Evolutionary conservation across 2,888 invertebrate species (phyloP).

Genomic region (Timema podura): DNA sequence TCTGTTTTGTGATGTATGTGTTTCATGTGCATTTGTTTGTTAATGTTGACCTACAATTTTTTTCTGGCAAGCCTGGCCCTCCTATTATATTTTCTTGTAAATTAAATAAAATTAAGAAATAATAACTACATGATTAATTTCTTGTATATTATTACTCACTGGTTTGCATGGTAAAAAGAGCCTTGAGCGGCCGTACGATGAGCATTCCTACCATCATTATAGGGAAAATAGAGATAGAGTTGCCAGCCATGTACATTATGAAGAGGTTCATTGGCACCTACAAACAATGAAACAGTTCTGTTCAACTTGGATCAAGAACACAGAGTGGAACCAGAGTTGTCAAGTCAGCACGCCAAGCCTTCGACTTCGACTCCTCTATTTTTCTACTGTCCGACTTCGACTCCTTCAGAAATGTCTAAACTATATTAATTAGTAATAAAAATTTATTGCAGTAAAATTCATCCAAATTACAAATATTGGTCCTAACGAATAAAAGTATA

Average conservation of each 20-base stretch:
- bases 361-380: too few relatives aligned
- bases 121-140: slow-evolving; percentile 3
- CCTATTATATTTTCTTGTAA: neutral
- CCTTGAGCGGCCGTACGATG: slow-evolving; percentile 92
- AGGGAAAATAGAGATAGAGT: slow-evolving; percentile 98
- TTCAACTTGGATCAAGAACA: too few relatives aligned
- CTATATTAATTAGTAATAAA: too few relatives aligned
- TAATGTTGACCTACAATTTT: neutral
- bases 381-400: too few relatives aligned
- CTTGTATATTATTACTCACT: slow-evolving; percentile 35
- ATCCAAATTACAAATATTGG: too few relatives aligned
- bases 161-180: slow-evolving; percentile 75
- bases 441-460: too few relatives aligned
- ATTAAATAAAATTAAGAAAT: neutral
- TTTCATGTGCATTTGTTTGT: too few relatives aligned
- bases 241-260: slow-evolving; percentile 99
- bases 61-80: neutral
- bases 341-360: too few relatives aligned
- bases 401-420: too few relatives aligned
- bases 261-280: slow-evolving; percentile 94
- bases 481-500: too few relatives aligned
- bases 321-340: too few relatives aligned
- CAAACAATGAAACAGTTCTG: slow-evolving; percentile 45
- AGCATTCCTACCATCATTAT: slow-evolving; percentile 99
- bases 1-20: too few relatives aligned